Evolutionary conservation across 2,797 vertebrate species (phyloP), one percentile per base, ranked within the genome.

Genomic region (Anas flavirostris): DNA sequence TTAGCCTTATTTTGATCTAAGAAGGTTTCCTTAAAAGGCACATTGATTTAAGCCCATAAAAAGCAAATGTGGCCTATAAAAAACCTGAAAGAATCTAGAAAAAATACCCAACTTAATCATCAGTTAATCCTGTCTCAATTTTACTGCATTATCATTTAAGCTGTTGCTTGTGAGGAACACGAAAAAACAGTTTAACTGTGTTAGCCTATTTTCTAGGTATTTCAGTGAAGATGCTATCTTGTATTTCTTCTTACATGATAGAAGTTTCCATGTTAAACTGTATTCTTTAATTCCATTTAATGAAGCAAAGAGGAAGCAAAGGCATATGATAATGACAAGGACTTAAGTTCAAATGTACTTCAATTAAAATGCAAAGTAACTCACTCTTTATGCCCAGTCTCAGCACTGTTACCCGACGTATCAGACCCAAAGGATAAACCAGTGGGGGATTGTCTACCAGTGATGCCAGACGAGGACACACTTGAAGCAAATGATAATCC

Each of bases 371-470:
- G 55, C 22, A 70, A 89, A 82, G 53, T 9, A 81, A 99, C 99
- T 99, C 97, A 98, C 98, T 98, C 98, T 97, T 98, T 99, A 84
- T 98, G 98, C 9, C 97, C 98, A 0, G 94, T 96, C 79, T 99
- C 99, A 10, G 97, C 96, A 93, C 99, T 99, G 56, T 99, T 99
- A 9, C 98, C 99, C 37, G 99, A 99, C 12, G 98, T 88, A 83
- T 98, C 98, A 17, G 99, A 99, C 97, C 98, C 98, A 79, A 98
- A 94, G 70, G 99, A 99, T 76, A 99, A 91, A 70, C 98, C 98
- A 21, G 99, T 98, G 50, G 99, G 99, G 67, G 99, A 99, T 94
- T 99, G 99, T 62, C 99, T 98, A 97, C 99, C 99, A 1, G 98
- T 93, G 72, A 99, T 77, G 81, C 98, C 98, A 82, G 98, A 98